Evolutionary conservation across 2,797 vertebrate genomes (phyloP), one percentile per base, ranked within the genome.

Genomic region (Galago senegalensis): DNA sequence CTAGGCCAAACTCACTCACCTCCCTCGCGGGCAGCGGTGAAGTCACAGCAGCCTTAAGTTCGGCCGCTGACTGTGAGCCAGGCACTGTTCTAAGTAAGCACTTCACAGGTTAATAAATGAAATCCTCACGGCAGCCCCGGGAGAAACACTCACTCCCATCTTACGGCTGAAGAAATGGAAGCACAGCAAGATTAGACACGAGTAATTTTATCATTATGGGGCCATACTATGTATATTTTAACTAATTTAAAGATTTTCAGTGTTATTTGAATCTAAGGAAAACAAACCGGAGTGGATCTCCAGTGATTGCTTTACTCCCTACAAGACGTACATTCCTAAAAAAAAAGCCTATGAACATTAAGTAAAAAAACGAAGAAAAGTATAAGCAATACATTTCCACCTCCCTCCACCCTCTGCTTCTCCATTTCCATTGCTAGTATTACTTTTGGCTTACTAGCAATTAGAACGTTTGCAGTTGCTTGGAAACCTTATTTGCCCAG

Each of bases 121-220:
- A 5, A 31, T 31, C 84, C 81, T 17, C 60, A 0, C 2, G 10
- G 23, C 53, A 5, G 5, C 31, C 13, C 34, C 1, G 9, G 13
- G 31, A 31, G 23, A 29, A 37, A 20, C 0, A 0, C 37, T 0
- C 3, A 3, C 8, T 7, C 53, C n/a, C 18, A 1, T 17, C 23
- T 14, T 13, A 7, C 9, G 1, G 34, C 34, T 2, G 16, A 37
- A 29, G 40, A n/a, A 1, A 9, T 46, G 0, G 21, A 88, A 53
- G 67, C 40, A 10, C 63, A 34, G n/a, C 17, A 14, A n/a, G 27
- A 58, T 1, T 0, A 6, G 63, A 61, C 40, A 60, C 31, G n/a
- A 40, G 27, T 16, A 5, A 21, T 77, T n/a, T 40, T 9, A 34
- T 6, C 40, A 10, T 21, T 25, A 9, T 0, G 46, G n/a, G 69